Evolutionary conservation across 2,888 invertebrate genomes (phyloP).

Genomic region (Halictus ligatus): DNA sequence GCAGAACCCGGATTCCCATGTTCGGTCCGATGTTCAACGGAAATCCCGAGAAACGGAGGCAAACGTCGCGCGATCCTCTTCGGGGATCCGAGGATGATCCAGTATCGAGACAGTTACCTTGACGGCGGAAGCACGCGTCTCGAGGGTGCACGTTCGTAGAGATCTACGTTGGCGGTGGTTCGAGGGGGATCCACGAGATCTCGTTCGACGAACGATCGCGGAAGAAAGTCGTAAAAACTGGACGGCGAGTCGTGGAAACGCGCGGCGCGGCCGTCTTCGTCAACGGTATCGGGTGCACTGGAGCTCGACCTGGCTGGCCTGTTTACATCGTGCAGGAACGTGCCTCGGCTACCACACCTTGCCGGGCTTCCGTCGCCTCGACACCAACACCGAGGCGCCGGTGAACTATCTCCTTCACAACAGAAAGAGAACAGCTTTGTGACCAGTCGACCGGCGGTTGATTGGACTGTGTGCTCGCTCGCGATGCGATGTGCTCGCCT

Average conservation of each 20-base stretch:
- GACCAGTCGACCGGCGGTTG: conserved; percentile 71
- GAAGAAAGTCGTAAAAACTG: background rate
- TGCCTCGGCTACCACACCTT: conserved; percentile 72
- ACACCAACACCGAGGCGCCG: conserved; percentile 47
- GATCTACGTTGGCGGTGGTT: background rate
- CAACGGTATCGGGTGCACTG: conserved; percentile 70
- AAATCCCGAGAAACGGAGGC: background rate
- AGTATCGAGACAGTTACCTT: background rate
- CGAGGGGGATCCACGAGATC: background rate
- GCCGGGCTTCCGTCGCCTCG: conserved; percentile 70
- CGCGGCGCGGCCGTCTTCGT: conserved; percentile 63
- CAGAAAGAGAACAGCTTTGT: conserved; percentile 66
- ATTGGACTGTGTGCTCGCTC: conserved; percentile 60
- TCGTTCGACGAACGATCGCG: background rate
- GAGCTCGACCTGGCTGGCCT: conserved; percentile 62
- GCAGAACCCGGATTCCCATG: background rate
- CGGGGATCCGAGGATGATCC: background rate
- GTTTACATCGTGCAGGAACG: conserved; percentile 71
- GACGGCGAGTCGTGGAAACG: conserved; percentile 39
- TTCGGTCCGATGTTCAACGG: background rate
- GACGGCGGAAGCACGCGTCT: background rate
- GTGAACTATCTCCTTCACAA: conserved; percentile 60
- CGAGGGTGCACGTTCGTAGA: background rate
- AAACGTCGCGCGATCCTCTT: background rate
- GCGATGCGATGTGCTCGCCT: conserved; percentile 22